Evolutionary conservation across 2,113 vertebrate species (phyloP), one percentile per base, ranked within the genome.

Genomic region (Anolis carolinensis): DNA sequence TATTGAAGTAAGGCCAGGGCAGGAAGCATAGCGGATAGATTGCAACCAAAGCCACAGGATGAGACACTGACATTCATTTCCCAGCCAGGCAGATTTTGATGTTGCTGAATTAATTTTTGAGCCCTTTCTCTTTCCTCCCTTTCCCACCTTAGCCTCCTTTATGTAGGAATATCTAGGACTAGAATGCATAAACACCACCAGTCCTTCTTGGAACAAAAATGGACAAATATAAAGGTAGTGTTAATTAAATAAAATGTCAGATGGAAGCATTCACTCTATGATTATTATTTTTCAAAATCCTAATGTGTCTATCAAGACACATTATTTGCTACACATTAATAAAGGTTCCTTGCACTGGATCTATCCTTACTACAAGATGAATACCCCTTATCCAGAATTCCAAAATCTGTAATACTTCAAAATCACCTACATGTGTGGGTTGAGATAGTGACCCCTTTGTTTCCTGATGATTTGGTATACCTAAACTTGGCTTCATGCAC

Each of bases 1-100:
- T 89, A 78, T 80, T 96, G 93, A 96, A 30, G 18, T 25, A 7
- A 13, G 1, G 0, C 7, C 7, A 4, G 44, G 21, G 25, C 48
- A 3, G 0, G 7, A 36, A 30, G 21, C 7, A 18, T 62, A 5
- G 39, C 13, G 3, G 27, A 5, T 30, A 9, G 30, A 30, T 82
- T 59, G 16, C 30, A 71, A 32, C 21, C 65, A 44, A 23, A 62
- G 30, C 8, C 50, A 27, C 30, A 39, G 63, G 50, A 39, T 52
- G 59, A 11, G 14, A 6, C 62, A 59, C 27, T 39, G 73, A 23
- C 11, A 32, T 67, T 36, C 20, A 65, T 71, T 27, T 27, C 27
- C 27, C 71, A 36, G 32, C 62, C 74, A 67, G 39, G 23, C 14
- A 20, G 71, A 74, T 76, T 11, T 1, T 55, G n/a, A 74, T 75